These are phyloP conservation scores for Hypomecis punctinalis DNA, from an alignment of 2,888 invertebrate species.

Conservation along the genomic window DNA sequence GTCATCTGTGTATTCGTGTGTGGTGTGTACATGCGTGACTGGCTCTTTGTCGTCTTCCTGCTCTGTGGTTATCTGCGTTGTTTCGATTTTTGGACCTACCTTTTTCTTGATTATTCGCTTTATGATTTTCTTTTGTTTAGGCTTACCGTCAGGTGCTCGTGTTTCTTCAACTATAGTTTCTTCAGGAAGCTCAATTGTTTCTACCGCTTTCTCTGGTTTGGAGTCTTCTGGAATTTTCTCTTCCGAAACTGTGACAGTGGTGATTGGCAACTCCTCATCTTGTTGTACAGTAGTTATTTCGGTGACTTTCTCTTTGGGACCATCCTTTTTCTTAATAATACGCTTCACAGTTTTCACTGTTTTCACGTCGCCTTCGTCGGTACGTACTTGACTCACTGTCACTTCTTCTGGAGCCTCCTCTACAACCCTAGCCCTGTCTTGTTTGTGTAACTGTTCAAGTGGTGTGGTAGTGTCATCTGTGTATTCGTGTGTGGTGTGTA, in stretches of 20 bases:
- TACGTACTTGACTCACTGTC: slow-evolving; percentile 47
- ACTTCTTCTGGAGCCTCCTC: slow-evolving; percentile 48
- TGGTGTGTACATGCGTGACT: slow-evolving; percentile 63
- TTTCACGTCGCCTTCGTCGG: slow-evolving; percentile 44
- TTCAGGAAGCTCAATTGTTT: no score
- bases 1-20: slow-evolving; percentile 51
- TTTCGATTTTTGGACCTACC: slow-evolving; percentile 54
- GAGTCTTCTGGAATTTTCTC: no score
- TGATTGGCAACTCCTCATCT: no score
- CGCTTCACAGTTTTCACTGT: slow-evolving; percentile 50
- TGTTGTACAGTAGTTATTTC: slow-evolving; percentile 50
- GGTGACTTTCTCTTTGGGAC: slow-evolving; percentile 52
- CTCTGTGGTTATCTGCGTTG: slow-evolving; percentile 42
- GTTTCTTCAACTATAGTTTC: no score
- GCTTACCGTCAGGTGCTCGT: slow-evolving; percentile 37
- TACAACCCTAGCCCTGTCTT: slow-evolving; percentile 46
- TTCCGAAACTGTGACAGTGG: no score
- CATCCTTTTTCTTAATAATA: slow-evolving; percentile 51
- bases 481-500: slow-evolving; percentile 32
- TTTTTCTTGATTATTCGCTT: slow-evolving; percentile 53
- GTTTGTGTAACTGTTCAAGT: slow-evolving; percentile 27
- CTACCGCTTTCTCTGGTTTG: no score
- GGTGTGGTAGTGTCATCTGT: slow-evolving; percentile 24
- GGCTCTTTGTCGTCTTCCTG: slow-evolving; percentile 50
- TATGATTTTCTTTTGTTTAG: slow-evolving; percentile 42